Evolutionary conservation across 1,140 invertebrate genomes (phyloP), one percentile per base, ranked within the genome.

Genomic region (Neodiprion virginianus): DNA sequence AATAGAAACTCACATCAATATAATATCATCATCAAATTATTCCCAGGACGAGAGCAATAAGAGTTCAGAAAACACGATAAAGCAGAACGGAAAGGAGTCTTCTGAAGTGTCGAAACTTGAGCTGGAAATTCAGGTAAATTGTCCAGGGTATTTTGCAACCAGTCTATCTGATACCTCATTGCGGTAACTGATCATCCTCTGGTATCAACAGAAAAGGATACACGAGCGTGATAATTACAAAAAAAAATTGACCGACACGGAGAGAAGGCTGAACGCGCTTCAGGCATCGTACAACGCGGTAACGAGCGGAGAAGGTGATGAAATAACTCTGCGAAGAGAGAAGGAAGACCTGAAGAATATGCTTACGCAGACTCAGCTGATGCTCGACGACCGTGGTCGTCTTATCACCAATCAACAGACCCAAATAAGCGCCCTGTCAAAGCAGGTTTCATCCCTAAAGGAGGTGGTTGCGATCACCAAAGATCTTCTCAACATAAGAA

Each of bases 381-480:
- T 83, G 75, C 79, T 86, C 2, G 78, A 81, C 1, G 86, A 87
- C 40, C 80, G 81, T 10, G 79, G 79, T 49, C 82, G 82, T 1
- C 68, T 78, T 0, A 77, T 84, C 0, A 69, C 73, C 0, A 94
- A 93, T 83, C 93, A 94, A 82, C 93, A 95, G 83, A 87, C 93
- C 75, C 93, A 94, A 82, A 94, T 94, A 49, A 90, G 91, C 61
- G 93, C 93, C 0, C 82, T 94, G 8, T 92, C 90, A 17, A 91
- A 91, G 48, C 94, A 95, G 81, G 92, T 94, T 4, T 85, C 90
- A 21, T 93, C 94, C 2, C 86, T 95, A 23, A 95, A 94, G 84
- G 94, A 96, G 76, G 94, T 95, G 2, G 90, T 95, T 10, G 85
- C 89, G 9, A 94, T 95, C 66, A 95, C 94, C 1, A 95, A 94